Conservation (phyloP, 2,888 invertebrate species). For the Anodontia alba region DNA sequence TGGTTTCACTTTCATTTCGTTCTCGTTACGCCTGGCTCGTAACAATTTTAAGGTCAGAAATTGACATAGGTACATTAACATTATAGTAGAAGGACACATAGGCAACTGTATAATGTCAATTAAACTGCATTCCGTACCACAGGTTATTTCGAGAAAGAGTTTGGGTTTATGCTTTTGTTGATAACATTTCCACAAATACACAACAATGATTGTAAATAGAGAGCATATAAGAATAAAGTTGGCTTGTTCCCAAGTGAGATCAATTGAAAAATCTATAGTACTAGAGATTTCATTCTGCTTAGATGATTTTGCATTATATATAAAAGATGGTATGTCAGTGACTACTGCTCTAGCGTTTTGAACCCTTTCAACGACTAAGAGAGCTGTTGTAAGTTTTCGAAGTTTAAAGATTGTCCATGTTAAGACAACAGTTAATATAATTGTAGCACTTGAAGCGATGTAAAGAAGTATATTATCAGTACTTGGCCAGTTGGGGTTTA, state of each 20-base stretch:
- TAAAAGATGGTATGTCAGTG: conserved; percentile 8
- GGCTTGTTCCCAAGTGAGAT: neutral
- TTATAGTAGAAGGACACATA: conserved; percentile 4
- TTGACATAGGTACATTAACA: neutral
- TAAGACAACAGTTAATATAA: neutral
- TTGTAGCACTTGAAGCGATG: neutral
- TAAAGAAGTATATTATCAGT: conserved; percentile 12
- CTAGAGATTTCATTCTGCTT: neutral
- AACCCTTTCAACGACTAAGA: neutral
- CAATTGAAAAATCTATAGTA: neutral
- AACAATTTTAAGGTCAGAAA: neutral
- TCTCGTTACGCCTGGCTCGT: too few relatives aligned
- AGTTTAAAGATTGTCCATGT: conserved; percentile 9
- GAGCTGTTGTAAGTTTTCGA: neutral
- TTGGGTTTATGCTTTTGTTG: neutral
- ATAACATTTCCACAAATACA: neutral
- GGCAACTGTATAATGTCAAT: neutral
- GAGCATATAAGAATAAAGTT: neutral
- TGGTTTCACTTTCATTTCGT: too few relatives aligned
- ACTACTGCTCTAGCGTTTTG: neutral
- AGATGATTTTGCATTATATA: neutral
- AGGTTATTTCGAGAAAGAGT: neutral
- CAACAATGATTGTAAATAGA: neutral
- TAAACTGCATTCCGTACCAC: neutral
- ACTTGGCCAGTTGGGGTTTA: conserved; percentile 32